These are phyloP conservation scores for Lasioglossum oenotherae DNA, from an alignment of 2,888 invertebrate genomes.

Conservation along the genomic window DNA sequence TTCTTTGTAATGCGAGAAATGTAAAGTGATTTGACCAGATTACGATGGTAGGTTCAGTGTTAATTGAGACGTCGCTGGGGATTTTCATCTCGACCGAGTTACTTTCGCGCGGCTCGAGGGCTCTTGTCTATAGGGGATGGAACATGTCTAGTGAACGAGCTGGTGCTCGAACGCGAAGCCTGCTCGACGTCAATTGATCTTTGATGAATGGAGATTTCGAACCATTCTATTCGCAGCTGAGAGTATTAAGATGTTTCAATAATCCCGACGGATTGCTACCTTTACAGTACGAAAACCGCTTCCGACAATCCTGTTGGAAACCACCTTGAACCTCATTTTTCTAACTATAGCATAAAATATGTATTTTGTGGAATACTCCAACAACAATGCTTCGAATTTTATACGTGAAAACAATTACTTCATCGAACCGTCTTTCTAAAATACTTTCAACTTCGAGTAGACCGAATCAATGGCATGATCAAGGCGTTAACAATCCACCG, in stretches of 20 bases:
- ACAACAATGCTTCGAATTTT: background rate
- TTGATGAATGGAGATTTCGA: background rate
- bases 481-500: background rate
- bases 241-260: background rate
- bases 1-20: background rate
- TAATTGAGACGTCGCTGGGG: background rate
- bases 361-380: background rate
- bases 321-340: background rate
- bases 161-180: background rate
- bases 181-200: background rate
- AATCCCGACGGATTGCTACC: background rate
- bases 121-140: background rate
- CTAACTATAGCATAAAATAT: background rate
- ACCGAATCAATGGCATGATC: background rate
- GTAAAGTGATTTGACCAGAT: background rate
- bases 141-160: background rate
- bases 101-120: constrained; percentile 9
- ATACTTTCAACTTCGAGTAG: background rate
- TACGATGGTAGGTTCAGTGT: background rate
- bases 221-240: background rate
- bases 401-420: background rate
- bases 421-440: background rate
- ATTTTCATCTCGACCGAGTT: background rate
- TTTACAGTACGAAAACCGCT: background rate
- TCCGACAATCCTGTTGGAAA: background rate